Base-by-base conservation (phyloP, 2,888 invertebrate species). In the Ennomos erosarius region DNA sequence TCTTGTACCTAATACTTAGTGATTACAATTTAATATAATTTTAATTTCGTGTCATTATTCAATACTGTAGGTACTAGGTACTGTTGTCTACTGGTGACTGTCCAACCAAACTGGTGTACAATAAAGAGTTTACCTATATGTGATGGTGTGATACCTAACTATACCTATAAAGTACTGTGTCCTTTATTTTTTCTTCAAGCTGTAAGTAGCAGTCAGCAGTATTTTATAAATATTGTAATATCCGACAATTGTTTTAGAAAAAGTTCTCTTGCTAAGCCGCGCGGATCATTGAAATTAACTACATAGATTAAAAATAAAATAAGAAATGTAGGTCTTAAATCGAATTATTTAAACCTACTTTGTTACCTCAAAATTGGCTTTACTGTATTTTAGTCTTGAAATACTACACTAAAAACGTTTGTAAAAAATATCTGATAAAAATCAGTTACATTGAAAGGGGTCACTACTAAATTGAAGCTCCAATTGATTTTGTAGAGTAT, bases 251-350 rank as follows among this genome's bases (percentile, higher is more conserved):
- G 52, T 26, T 48, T 53, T 16, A n/a, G 55, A 43, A 62, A 51
- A 62, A 62, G 56, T 55, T 67, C 11, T 40, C 48, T 62, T 64
- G 39, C 49, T 36, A 46, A 52, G 50, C 50, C 53, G 58, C 54
- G 50, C 52, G 62, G 53, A 58, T 59, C 59, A 62, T 59, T 44
- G 56, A 64, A 64, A 62, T 62, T 44, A 64, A 61, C 47, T 62
- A n/a, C n/a, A n/a, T n/a, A 38, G 34, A 42, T 64, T 39, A 49
- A 36, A 62, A 57, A 56, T 60, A 55, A 64, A 55, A n/a, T n/a
- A n/a, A n/a, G n/a, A n/a, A n/a, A n/a, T 42, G 51, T 51, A 42
- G 40, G 33, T 56, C 11, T n/a, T n/a, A 46, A 40, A 51, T 39
- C 46, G 26, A 56, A 9, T 34, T 49, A 49, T 55, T 55, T 55